A percentile compares a stretch with the other conserved stretches of the same genome.
Conservation (phyloP, 2,888 invertebrate genomes). For the Griposia aprilina region DNA sequence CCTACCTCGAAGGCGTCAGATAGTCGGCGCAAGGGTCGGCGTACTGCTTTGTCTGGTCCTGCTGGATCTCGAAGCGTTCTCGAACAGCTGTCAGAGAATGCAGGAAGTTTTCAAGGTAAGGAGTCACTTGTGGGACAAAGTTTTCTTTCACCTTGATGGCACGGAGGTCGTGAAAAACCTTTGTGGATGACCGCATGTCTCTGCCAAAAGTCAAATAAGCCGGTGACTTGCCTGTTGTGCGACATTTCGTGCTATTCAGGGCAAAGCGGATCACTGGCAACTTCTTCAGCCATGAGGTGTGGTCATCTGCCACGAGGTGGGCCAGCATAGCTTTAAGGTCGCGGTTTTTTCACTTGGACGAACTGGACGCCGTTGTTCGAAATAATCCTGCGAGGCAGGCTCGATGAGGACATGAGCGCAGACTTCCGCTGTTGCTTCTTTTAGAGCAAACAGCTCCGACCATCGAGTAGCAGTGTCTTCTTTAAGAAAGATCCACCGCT, state of each 20-base stretch:
- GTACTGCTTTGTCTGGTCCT: too few species aligned
- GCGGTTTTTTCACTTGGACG: slow-evolving; percentile 8
- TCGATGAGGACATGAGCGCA: too few species aligned
- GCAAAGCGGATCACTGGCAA: slow-evolving; percentile 19
- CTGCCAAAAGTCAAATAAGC: slow-evolving; percentile 15
- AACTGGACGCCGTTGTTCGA: too few species aligned
- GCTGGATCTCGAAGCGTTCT: slow-evolving; percentile 7
- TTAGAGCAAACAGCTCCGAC: neutral
- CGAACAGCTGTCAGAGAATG: neutral
- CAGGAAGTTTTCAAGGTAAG: neutral
- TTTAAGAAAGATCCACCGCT: neutral
- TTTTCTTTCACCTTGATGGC: slow-evolving; percentile 4
- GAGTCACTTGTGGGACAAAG: neutral
- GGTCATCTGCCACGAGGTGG: slow-evolving; percentile 12
- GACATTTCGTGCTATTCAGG: slow-evolving; percentile 13
- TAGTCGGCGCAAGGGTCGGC: too few species aligned
- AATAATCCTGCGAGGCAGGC: too few species aligned
- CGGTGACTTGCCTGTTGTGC: too few species aligned
- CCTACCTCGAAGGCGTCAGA: slow-evolving; percentile 1
- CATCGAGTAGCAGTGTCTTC: slow-evolving; percentile 7
- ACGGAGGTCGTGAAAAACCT: slow-evolving; percentile 7
- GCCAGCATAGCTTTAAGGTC: slow-evolving; percentile 14
- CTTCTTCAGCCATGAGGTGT: slow-evolving; percentile 19
- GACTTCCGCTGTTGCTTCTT: too few species aligned
- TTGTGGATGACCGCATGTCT: slow-evolving; percentile 15